Evolutionary conservation across 2,888 invertebrate species (phyloP), one percentile per base, ranked within the genome.

Genomic region (Epinotia nisella): DNA sequence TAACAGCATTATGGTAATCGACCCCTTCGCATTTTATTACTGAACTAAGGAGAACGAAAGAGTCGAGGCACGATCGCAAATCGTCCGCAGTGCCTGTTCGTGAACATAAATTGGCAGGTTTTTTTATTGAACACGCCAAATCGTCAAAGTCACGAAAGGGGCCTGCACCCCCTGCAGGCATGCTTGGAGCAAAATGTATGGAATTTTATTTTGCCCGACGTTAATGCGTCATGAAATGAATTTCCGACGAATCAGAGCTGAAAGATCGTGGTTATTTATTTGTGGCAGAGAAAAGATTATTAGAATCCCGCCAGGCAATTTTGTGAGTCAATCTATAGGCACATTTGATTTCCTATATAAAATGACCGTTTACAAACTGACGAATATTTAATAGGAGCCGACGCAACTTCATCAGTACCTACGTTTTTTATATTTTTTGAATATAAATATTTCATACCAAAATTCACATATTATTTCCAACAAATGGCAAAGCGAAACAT

Each of bases 111-210:
- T 75, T 75, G 69, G 62, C 67, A 66, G 70, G 53, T 75, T 74
- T 76, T 75, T 74, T 77, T 75, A 77, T 75, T 74, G 74, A 58
- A 60, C 76, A 76, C 75, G 74, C 73, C 69, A 77, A 74, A 75
- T 77, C 75, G 75, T 73, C 65, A 58, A 70, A 70, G 75, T 75
- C 76, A 77, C 76, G 76, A 71, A 77, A 64, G 53, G 74, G 67
- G 60, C 65, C 69, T 69, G 71, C 71, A 71, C 66, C 56, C 62
- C 62, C 56, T 71, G 71, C 70, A 70, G 58, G 70, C 68, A 55
- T 59, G 69, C 70, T 70, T 35, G 59, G 41, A 55, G 29, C 21
- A 64, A 51, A 53, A 55, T 56, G 60, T 65, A 60, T 51, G 70
- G 70, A 70, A 66, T 70, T 74, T 74, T 74, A 70, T 74, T 70